Base-by-base conservation (phyloP, 2,888 invertebrate species). In the Sepiola atlantica region DNA sequence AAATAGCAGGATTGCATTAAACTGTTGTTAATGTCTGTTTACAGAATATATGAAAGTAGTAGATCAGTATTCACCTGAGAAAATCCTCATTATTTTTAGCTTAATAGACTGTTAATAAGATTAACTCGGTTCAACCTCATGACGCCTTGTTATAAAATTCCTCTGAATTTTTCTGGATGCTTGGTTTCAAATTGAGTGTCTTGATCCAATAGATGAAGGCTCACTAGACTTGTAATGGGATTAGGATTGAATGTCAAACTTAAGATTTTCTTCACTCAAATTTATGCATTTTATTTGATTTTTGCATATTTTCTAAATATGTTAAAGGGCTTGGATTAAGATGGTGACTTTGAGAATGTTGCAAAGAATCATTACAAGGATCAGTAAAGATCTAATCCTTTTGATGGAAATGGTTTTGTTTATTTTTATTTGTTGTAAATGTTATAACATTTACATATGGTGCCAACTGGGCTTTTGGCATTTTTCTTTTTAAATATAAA, bases 201-300 rank as follows among this genome's bases (percentile, higher is more conserved):
- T 77, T 77, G 77, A 77, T 77, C 77, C 77, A 77, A 2, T 77
- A 32, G 77, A n/a, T 77, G 77, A 77, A 77, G 77, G 77, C n/a
- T 77, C 77, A 77, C n/a, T 32, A n/a, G n/a, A 32, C 77, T 77
- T 77, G n/a, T 77, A 77, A 77, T 77, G 77, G 77, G 77, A 77
- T 77, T 77, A 77, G 32, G 77, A 77, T n/a, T 77, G n/a, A 77
- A 77, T 77, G 77, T 77, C 77, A 77, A 77, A 77, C 32, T 77
- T 77, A 77, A n/a, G 77, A 77, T 77, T n/a, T 32, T 77, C 77
- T 77, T 77, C 77, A 32, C 77, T 77, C n/a, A 45, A 77, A 77
- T 77, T 77, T n/a, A 16, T 32, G 32, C n/a, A 77, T 77, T n/a
- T 77, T 77, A 77, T 77, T 77, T 77, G n/a, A 77, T 77, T 77